Conservation (phyloP, 2,797 vertebrate species). For the Myiotriccus ornatus region DNA sequence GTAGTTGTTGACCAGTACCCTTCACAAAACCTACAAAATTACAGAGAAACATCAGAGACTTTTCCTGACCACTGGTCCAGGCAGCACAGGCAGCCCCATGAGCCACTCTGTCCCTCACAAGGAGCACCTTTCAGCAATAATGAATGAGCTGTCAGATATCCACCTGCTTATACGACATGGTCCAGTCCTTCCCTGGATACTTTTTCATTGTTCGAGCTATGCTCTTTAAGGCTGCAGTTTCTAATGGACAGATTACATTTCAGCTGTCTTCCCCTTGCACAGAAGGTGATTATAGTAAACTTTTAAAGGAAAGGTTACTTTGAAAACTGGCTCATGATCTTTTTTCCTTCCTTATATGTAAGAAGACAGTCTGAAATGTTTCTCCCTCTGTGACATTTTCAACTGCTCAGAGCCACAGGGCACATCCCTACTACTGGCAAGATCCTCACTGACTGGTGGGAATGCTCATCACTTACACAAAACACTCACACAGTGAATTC, state of each 20-base stretch:
- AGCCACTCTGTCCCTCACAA: background rate
- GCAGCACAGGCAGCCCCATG: background rate
- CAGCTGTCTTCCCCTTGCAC: background rate
- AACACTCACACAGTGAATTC: background rate
- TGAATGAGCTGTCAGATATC: background rate
- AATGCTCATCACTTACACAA: background rate
- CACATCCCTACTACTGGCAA: rapidly evolving
- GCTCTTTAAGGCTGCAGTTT: background rate
- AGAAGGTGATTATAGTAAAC: background rate
- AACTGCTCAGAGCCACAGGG: background rate
- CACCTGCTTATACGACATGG: background rate
- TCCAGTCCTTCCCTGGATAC: background rate
- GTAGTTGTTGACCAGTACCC: background rate
- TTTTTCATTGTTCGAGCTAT: background rate
- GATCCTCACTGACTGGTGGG: background rate
- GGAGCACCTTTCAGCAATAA: background rate
- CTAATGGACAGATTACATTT: background rate
- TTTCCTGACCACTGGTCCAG: rapidly evolving
- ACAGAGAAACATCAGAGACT: background rate
- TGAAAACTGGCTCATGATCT: background rate
- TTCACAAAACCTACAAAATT: background rate
- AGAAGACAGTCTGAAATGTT: background rate
- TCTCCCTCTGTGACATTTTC: background rate
- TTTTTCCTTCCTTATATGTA: background rate
- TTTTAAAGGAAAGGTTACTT: background rate